Evolutionary conservation across 2,113 vertebrate species (phyloP), one percentile per base, ranked within the genome.

Genomic region (Xerus inauris): DNA sequence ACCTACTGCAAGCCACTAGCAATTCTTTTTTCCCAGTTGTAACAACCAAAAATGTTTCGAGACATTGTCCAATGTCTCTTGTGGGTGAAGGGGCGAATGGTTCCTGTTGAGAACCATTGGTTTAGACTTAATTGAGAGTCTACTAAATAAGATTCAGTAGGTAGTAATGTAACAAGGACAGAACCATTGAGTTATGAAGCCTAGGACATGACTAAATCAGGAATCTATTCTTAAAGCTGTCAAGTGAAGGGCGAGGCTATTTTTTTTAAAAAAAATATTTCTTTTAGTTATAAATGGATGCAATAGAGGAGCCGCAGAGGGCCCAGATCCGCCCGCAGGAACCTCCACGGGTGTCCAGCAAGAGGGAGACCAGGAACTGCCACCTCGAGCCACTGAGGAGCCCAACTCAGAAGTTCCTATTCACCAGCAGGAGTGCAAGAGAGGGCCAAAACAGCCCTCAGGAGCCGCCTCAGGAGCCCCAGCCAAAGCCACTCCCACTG

Each of bases 71-170:
- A n/a, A 80, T 80, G 35, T 91, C 47, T 97, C 26, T 54, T 84
- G 49, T 26, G 40, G 11, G 9, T 8, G 26, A 22, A 30, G n/a
- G 24, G 1, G 5, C 9, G 86, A 80, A 47, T 67, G 57, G 8
- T 16, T 91, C 26, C 49, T 80, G 20, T 19, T 76, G 64, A 54
- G 57, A 93, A 57, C 14, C 40, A 83, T 1, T 88, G 26, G 32
- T 38, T 81, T 57, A 69, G 26, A 95, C 17, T 86, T 82, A 59
- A 67, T 19, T 89, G 51, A 79, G 26, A 77, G 8, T 65, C 92
- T 79, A 85, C 57, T 89, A 76, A 87, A 40, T 79, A 40, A n/a
- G 30, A 59, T 62, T 95, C 91, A 64, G 69, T 92, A 95, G 62
- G 91, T 20, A 87, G 32, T 51, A 95, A 62, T 88, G 13, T n/a